A percentile compares a stretch with the other conserved stretches of the same genome.
phyloP scores from a whole-genome alignment of 2,113 vertebrate genomes.

The Sander lucioperca region DNA sequence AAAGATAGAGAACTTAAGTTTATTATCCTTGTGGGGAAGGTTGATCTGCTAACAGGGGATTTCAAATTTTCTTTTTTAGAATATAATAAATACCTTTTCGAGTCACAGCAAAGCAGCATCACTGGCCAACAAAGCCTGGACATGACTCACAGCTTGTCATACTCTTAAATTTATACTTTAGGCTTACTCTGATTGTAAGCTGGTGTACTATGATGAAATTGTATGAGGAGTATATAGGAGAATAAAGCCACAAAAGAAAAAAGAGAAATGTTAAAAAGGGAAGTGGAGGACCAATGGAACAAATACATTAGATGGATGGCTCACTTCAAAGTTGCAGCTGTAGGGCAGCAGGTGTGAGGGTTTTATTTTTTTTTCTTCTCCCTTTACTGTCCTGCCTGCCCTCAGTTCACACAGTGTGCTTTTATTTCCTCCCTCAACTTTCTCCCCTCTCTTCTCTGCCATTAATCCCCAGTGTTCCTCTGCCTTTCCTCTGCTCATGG shows the following conservation, averaged over 20 bases:
- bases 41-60: background rate
- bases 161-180: background rate
- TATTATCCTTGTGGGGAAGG: background rate
- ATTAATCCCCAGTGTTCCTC: constrained; percentile 40
- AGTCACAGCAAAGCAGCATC: background rate
- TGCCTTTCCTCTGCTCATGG: constrained; percentile 31
- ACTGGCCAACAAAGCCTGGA: background rate
- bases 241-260: background rate
- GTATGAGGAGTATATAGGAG: background rate
- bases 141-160: background rate
- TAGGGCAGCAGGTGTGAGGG: constrained; percentile 38
- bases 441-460: constrained; percentile 9
- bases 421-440: constrained; percentile 34
- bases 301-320: constrained; percentile 28
- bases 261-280: background rate
- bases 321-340: constrained; percentile 48
- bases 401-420: constrained; percentile 19
- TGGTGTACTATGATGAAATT: background rate
- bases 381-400: constrained; percentile 8
- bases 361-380: constrained; percentile 19
- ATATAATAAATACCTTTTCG: background rate
- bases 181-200: background rate
- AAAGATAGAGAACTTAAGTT: background rate
- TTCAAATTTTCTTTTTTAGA: background rate
- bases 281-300: background rate